These are phyloP conservation scores for Clarias laeviceps DNA, from an alignment of 2,797 vertebrate genomes.

Conservation along the genomic window DNA sequence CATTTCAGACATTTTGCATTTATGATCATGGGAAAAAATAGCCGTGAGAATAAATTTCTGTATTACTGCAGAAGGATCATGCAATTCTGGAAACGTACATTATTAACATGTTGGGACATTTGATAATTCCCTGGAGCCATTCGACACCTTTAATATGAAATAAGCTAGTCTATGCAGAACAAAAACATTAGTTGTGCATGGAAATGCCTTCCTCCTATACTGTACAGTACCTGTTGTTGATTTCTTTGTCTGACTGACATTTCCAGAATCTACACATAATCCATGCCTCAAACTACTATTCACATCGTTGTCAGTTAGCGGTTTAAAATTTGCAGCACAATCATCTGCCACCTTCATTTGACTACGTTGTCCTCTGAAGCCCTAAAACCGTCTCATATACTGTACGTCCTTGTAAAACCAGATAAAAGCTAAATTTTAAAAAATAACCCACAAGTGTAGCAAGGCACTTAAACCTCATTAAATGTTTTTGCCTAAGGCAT, in stretches of 20 bases:
- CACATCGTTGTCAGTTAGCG: background rate
- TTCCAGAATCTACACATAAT: background rate
- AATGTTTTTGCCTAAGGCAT: background rate
- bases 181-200: background rate
- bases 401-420: background rate
- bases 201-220: background rate
- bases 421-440: background rate
- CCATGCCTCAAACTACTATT: background rate
- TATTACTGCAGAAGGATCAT: background rate
- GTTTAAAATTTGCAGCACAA: background rate
- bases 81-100: background rate
- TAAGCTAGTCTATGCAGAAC: background rate
- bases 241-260: background rate
- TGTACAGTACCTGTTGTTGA: background rate
- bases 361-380: background rate
- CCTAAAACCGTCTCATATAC: background rate
- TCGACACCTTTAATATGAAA: background rate
- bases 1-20: background rate
- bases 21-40: background rate
- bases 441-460: background rate
- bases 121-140: background rate
- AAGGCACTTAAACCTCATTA: background rate
- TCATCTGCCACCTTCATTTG: background rate
- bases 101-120: background rate
- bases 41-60: background rate